phyloP scores from a whole-genome alignment of 1,140 invertebrate genomes.

The Mamestra configurata region DNA sequence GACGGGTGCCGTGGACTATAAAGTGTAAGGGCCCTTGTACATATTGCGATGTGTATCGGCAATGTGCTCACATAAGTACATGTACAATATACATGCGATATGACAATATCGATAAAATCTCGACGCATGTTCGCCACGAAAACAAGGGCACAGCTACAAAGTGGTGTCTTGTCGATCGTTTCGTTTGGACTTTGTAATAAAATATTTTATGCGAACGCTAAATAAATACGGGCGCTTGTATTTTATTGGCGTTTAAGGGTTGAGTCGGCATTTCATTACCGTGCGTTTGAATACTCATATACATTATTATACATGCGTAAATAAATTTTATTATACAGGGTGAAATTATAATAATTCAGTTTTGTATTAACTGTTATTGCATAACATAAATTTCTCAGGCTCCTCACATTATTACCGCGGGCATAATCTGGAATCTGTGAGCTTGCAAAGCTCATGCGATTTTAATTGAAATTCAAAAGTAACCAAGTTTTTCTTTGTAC shows the following conservation, averaged over 20 bases:
- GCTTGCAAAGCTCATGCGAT: neutral
- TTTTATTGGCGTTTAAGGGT: conserved; percentile 41
- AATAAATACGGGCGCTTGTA: conserved; percentile 37
- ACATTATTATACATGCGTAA: neutral
- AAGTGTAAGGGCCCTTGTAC: conserved; percentile 35
- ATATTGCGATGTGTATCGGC: conserved; percentile 34
- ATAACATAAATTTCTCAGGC: no score
- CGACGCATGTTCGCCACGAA: conserved; percentile 34
- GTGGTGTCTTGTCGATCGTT: conserved; percentile 40
- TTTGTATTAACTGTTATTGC: no score
- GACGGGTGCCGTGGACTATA: conserved; percentile 37
- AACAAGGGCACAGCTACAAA: conserved; percentile 34
- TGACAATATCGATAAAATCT: conserved; percentile 51
- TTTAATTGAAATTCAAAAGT: conserved; percentile 7
- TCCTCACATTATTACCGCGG: no score
- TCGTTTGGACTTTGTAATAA: conserved; percentile 41
- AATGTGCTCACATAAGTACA: neutral
- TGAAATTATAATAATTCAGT: neutral
- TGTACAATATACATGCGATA: conserved; percentile 27
- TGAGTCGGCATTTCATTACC: conserved; percentile 38
- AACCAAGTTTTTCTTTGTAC: neutral
- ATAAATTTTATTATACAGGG: neutral
- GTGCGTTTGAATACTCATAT: conserved; percentile 14
- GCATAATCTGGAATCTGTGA: neutral
- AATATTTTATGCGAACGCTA: conserved; percentile 40